phyloP scores from a whole-genome alignment of 2,797 vertebrate species.

The Lindbergichthys nudifrons region DNA sequence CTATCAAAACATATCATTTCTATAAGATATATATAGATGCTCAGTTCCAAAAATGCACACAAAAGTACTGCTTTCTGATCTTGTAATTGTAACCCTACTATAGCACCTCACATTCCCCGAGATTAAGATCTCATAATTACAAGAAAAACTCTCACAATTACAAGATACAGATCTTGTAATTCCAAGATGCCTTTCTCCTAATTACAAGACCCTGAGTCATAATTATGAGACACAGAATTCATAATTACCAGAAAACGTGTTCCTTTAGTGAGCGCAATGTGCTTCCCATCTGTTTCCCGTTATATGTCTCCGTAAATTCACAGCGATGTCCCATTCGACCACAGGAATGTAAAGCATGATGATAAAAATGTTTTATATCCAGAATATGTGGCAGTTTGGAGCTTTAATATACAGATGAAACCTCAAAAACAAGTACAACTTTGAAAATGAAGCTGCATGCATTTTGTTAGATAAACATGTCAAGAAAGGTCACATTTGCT shows the following conservation, averaged over 20 bases:
- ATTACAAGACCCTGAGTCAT: conserved; percentile 9
- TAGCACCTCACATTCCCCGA: background rate
- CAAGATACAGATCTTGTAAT: background rate
- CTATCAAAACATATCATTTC: background rate
- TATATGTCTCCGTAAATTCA: conserved; percentile 7
- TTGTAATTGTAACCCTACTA: conserved; percentile 11
- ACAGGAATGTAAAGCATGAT: conserved; percentile 77
- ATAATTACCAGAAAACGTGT: conserved; percentile 12
- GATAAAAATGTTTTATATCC: background rate
- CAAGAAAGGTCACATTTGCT: conserved; percentile 74
- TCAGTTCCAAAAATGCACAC: background rate
- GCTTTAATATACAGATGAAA: conserved; percentile 25
- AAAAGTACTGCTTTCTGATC: background rate
- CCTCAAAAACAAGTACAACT: conserved; percentile 17
- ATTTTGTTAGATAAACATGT: conserved; percentile 38
- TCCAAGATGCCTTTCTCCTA: background rate
- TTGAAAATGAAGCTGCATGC: conserved; percentile 69
- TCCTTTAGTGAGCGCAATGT: conserved; percentile 1
- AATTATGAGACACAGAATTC: conserved; percentile 25
- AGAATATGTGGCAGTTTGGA: conserved; percentile 33
- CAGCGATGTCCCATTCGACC: conserved; percentile 41
- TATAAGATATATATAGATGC: background rate
- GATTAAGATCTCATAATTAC: conserved; percentile 17
- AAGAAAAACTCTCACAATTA: conserved; percentile 23
- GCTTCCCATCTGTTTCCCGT: conserved; percentile 26